These are phyloP conservation scores for Paraescarpia echinospica DNA, from an alignment of 1,140 invertebrate species.

Conservation along the genomic window DNA sequence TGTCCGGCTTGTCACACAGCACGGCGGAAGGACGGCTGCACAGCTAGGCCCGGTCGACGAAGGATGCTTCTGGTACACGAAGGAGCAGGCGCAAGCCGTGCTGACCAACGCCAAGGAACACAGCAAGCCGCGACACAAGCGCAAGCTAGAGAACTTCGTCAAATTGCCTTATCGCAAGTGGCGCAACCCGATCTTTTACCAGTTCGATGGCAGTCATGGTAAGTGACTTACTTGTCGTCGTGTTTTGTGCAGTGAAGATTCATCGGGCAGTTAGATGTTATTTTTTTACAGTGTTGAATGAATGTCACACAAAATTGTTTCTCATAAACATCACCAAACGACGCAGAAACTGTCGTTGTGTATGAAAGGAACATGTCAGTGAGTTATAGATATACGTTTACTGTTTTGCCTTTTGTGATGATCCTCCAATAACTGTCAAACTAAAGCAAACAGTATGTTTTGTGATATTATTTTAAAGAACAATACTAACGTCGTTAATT, in stretches of 20 bases:
- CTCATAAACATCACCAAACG: not conserved
- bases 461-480: too few relatives aligned
- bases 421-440: too few relatives aligned
- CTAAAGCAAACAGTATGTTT: too few relatives aligned
- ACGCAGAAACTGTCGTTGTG: too few relatives aligned
- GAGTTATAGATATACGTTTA: too few relatives aligned
- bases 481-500: too few relatives aligned
- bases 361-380: too few relatives aligned
- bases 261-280: not conserved
- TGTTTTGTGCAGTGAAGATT: not conserved
- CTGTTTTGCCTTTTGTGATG: too few relatives aligned
- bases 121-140: not conserved
- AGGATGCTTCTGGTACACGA: constrained; percentile 15
- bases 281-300: not conserved
- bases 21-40: not conserved
- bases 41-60: not conserved
- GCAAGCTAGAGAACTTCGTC: constrained; percentile 15
- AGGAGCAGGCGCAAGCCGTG: not conserved
- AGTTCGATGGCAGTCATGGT: constrained; percentile 21
- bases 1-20: not conserved
- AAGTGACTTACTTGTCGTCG: not conserved
- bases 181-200: constrained; percentile 17
- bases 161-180: not conserved
- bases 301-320: too few relatives aligned
- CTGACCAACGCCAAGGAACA: not conserved